Evolutionary conservation across 2,888 invertebrate genomes (phyloP).

Genomic region (Trilocha varians): DNA sequence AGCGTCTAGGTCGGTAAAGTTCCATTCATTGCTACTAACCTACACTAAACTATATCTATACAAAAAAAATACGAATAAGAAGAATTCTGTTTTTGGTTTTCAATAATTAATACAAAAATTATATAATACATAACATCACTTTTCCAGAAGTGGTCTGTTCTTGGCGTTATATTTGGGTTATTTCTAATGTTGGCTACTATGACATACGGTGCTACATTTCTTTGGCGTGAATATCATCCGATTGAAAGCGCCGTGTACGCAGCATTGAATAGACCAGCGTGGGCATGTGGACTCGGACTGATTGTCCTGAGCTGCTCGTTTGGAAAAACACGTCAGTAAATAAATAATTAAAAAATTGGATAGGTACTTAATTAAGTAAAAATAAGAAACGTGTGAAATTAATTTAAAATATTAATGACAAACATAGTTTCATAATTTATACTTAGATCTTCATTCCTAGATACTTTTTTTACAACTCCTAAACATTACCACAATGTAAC

Average conservation of each 20-base stretch:
- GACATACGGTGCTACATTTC: conserved; percentile 62
- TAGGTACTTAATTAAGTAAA: no score
- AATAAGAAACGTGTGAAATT: no score
- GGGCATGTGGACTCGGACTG: conserved; percentile 64
- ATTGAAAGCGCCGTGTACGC: conserved; percentile 72
- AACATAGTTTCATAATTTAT: not conserved
- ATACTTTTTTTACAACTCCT: no score
- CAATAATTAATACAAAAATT: not conserved
- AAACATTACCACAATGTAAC: no score
- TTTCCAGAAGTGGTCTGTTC: conserved; percentile 58
- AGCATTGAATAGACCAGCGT: conserved; percentile 68
- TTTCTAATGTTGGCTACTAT: conserved; percentile 57
- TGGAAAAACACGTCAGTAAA: conserved; percentile 68
- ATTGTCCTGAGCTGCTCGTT: conserved; percentile 67
- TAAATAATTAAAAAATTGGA: no score
- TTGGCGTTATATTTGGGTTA: conserved; percentile 49
- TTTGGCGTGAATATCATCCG: conserved; percentile 63
- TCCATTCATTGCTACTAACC: no score
- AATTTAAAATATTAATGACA: no score
- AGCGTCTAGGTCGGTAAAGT: no score
- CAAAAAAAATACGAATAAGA: not conserved
- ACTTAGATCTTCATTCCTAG: no score
- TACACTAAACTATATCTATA: conserved; percentile 8
- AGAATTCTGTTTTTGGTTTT: no score
- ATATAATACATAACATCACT: not conserved